Base-by-base conservation (phyloP, 2,888 invertebrate genomes). In the Masnerella sp. region DNA sequence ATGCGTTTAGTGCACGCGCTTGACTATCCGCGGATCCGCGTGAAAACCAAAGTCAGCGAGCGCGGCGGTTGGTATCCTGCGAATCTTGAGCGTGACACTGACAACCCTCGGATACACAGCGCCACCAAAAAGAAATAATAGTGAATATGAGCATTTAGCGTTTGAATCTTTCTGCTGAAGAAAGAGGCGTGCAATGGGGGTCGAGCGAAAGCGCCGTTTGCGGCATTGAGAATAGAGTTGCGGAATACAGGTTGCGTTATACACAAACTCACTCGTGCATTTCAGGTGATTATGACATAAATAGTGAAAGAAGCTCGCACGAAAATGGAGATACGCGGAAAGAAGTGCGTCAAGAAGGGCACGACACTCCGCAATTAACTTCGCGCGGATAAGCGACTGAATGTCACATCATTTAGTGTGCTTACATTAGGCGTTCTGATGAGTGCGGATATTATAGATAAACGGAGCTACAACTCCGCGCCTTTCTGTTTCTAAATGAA, bases 271-370 rank as follows among this genome's bases (percentile, higher is more conserved):
- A 80, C 82, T 82, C 79, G 78, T 76, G 80, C 79, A 77, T 84
- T 81, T 78, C 81, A 78, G 78, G 78, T 83, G 83, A 84, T 84
- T 84, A 84, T 83, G 79, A 81, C 80, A 78, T 80, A 82, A 84
- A 84, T 83, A 80, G 80, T 84, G 81, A 82, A 83, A 82, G 81
- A 82, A 82, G 78, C 78, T 49, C 72, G 74, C 77, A 78, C 78
- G 74, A 62, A 75, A 62, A 72, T 64, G 56, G 56, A 70, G 65
- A 34, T 76, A 74, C 75, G 74, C 59, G 76, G 73, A 75, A 74
- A 76, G 59, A 47, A 52, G 59, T 51, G 12, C 43, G 67, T 73
- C 62, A 51, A 73, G 67, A 30, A 75, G 74, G 64, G 67, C 51
- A 59, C 49, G 69, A 76, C 74, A 61, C 77, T 75, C 74, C 67